Evolutionary conservation across 2,113 vertebrate species (phyloP), one percentile per base, ranked within the genome.

Genomic region (Nibea coibor): DNA sequence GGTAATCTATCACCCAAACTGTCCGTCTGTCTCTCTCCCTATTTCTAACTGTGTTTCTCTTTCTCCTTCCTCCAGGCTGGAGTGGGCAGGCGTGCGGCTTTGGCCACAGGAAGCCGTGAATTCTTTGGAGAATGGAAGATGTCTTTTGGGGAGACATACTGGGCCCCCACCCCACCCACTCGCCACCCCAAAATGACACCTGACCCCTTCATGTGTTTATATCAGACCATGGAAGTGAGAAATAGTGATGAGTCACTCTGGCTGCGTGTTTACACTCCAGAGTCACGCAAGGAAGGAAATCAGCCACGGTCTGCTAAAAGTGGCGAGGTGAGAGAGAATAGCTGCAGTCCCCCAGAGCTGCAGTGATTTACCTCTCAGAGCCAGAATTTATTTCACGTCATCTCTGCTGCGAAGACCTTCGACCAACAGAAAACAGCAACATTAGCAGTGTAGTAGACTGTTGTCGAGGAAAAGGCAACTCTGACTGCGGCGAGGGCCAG

Each of bases 231-330:
- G 91, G 91, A 95, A 92, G 91, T 93, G 89, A 94, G 89, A 94
- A 93, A 91, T 93, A 93, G 93, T 94, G 93, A 94, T 94, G 94
- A 94, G 93, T 94, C 94, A 93, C 91, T 91, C 91, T 83, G 90
- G 88, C 78, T 76, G 80, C 87, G 88, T 95, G 94, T 95, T 94
- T 94, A 94, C 83, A 91, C 92, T 93, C 81, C 53, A 45, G 89
- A 94, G 93, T 94, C 93, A 94, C 93, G 91, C 94, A 94, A 94
- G 93, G 95, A 95, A 94, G 94, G 93, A 95, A 94, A 94, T 92
- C 91, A 94, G 91, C 91, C 88, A 93, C 80, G 93, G 93, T 94
- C 92, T 93, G 91, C 91, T 92, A 90, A 92, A 93, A 91, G 92
- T 92, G 90, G 89, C 78, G 83, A 92, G 88, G 91, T 88, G 91